Conservation (phyloP, 2,888 invertebrate genomes). For the Epinotia demarniana region DNA sequence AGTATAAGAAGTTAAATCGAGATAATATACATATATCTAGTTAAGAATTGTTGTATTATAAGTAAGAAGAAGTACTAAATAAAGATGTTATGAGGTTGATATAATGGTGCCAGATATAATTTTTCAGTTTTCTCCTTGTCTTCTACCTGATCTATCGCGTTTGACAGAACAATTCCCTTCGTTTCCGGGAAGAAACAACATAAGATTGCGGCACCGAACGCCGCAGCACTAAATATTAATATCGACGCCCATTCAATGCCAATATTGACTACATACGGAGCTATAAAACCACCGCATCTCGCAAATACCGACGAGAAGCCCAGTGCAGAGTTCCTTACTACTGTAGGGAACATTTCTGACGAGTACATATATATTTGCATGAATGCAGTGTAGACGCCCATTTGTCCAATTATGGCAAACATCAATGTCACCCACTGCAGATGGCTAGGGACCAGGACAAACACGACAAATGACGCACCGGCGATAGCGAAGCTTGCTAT, state of each 20-base stretch:
- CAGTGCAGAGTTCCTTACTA: conserved; percentile 90
- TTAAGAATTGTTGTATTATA: not conserved
- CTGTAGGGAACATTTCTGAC: conserved; percentile 92
- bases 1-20: not conserved
- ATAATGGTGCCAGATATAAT: conserved; percentile 8
- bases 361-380: conserved; percentile 89
- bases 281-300: conserved; percentile 87
- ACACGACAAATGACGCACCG: conserved; percentile 66
- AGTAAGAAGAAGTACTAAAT: conserved; percentile 1
- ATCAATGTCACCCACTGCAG: conserved; percentile 82
- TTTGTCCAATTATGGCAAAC: conserved; percentile 89
- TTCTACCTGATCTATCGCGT: conserved; percentile 73
- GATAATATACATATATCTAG: not conserved
- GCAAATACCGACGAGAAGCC: conserved; percentile 89
- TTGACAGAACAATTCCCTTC: conserved; percentile 68
- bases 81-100: conserved; percentile 10
- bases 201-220: conserved; percentile 67
- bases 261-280: conserved; percentile 87
- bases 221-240: conserved; percentile 67
- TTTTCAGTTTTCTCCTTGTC: conserved; percentile 41
- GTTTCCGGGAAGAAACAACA: conserved; percentile 76
- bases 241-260: conserved; percentile 73
- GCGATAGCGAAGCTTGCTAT: conserved; percentile 65
- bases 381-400: conserved; percentile 89
- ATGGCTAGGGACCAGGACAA: conserved; percentile 67